Evolutionary conservation across 2,888 invertebrate species (phyloP).

Genomic region (Drosophila crucigera): DNA sequence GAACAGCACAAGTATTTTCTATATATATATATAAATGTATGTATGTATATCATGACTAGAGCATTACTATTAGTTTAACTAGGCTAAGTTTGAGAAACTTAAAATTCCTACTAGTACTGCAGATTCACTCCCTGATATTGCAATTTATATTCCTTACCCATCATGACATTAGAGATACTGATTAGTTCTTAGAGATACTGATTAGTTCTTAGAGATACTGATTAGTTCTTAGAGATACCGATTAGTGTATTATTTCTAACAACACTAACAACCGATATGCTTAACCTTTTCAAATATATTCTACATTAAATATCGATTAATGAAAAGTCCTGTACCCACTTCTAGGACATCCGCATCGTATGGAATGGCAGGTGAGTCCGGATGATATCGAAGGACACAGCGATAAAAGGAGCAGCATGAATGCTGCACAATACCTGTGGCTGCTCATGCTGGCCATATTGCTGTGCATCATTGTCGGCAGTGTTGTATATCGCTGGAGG

Average conservation of each 20-base stretch:
- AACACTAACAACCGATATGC: not conserved
- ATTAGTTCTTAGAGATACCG: too few relatives aligned
- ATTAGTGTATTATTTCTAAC: not conserved
- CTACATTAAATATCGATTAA: not conserved
- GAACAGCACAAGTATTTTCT: too few relatives aligned
- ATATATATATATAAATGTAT: too few relatives aligned
- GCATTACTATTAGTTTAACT: not conserved
- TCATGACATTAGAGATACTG: not conserved
- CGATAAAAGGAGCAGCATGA: conserved; percentile 16
- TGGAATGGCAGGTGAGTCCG: conserved; percentile 48
- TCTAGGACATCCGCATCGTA: conserved; percentile 4
- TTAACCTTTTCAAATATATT: not conserved
- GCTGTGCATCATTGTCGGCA: conserved; percentile 36
- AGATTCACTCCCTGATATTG: too few relatives aligned
- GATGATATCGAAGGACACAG: conserved; percentile 40
- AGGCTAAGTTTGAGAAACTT: not conserved
- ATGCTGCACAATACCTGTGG: conserved; percentile 40
- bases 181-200: not conserved
- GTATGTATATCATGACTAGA: not conserved
- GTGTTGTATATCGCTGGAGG: conserved; percentile 48
- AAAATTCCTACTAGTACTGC: not conserved
- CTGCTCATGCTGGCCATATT: conserved; percentile 38
- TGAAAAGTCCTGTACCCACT: not conserved
- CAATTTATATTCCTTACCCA: not conserved
- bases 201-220: not conserved